Evolutionary conservation across 2,888 invertebrate species (phyloP).

Genomic region (Willowsia nigromaculata): DNA sequence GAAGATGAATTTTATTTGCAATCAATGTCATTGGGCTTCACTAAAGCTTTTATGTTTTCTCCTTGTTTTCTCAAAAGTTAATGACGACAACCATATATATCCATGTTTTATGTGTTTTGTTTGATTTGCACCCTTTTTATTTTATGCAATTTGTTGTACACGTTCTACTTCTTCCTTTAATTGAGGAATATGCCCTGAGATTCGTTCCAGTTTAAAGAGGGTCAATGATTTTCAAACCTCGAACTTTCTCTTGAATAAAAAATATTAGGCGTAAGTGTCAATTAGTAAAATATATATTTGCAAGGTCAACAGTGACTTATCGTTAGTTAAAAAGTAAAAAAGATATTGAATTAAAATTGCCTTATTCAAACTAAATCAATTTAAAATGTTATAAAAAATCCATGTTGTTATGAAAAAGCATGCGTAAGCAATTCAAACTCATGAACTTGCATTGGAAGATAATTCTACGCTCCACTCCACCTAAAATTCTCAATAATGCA

Average conservation of each 20-base stretch:
- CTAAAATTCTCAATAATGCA: too few species aligned
- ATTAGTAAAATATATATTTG: slow-evolving; percentile 11
- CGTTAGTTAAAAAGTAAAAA: too few species aligned
- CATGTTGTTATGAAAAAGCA: not conserved
- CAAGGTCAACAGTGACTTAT: not conserved
- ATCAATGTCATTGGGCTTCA: slow-evolving; percentile 15
- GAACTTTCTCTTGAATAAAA: not conserved
- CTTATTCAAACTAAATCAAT: too few species aligned
- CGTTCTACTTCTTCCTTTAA: not conserved
- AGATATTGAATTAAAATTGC: too few species aligned
- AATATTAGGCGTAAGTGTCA: not conserved
- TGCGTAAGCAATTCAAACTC: not conserved
- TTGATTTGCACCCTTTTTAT: not conserved
- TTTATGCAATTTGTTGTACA: not conserved
- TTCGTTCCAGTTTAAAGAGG: slow-evolving; percentile 36
- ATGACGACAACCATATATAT: slow-evolving; percentile 21
- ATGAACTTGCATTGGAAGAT: too few species aligned
- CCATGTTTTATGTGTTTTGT: slow-evolving; percentile 12
- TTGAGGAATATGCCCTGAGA: slow-evolving; percentile 2
- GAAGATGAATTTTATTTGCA: slow-evolving; percentile 27
- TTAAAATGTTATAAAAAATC: not conserved
- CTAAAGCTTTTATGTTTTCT: slow-evolving; percentile 24
- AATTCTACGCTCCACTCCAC: too few species aligned
- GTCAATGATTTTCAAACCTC: not conserved
- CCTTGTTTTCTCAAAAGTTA: slow-evolving; percentile 9